Base-by-base conservation (phyloP, 2,797 vertebrate species). In the Protosalanx chinensis region DNA sequence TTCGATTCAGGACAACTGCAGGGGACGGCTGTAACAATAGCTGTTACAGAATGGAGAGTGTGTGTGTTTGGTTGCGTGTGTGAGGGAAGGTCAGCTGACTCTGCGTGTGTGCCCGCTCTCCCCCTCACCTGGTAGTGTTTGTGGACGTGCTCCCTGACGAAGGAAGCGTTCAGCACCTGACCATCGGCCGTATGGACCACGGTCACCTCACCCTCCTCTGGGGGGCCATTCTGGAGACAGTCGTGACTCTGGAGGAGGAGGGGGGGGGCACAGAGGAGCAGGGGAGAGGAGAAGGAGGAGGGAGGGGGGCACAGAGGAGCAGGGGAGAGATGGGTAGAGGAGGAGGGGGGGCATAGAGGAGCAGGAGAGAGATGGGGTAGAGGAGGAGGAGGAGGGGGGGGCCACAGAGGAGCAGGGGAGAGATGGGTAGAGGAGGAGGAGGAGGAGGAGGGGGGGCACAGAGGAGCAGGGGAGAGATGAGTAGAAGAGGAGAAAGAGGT, bases 71-170 rank as follows among this genome's bases (percentile, higher is more conserved):
- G 10, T 15, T 53, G 51, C 5, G 51, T 53, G 51, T 18, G 51
- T 53, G 70, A 53, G 37, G 72, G n/a, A 69, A 69, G 37, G 41
- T 61, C 5, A 20, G 33, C 29, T n/a, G 62, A 46, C 27, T 41
- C n/a, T 66, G 56, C 49, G 35, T 56, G 60, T 57, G 41, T 53
- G 66, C 67, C 59, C 41, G 10, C 27, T 20, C 29, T 23, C 12
- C 2, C 0, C 90, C n/a, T 89, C 72, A 98, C 97, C 96, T 99
- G 97, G 83, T 96, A 98, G 71, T 92, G 86, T 64, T 93, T 93
- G 51, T 92, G 94, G 73, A 90, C 84, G 65, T 94, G 92, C 15
- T 93, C 88, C 66, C 90, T 94, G 68, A 99, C 88, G 57, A 95
- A 99, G 76, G 91, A 95, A 66, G 97, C 97, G 1, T 93, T 95